Percentiles rank a stretch among this genome's conserved stretches.
Evolutionary conservation across 2,888 invertebrate species (phyloP).

Genomic region (Chrysolina haemoptera): DNA sequence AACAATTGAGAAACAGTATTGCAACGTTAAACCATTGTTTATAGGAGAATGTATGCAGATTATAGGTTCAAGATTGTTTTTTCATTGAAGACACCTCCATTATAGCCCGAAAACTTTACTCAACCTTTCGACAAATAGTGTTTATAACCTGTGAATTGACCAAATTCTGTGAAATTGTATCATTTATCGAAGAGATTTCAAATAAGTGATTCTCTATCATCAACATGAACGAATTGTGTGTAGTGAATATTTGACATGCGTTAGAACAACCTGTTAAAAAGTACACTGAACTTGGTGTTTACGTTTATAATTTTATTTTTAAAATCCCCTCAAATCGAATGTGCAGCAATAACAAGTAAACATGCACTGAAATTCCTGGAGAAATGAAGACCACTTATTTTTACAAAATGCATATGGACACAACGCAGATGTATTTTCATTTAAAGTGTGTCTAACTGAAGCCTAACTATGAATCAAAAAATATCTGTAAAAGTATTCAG

Average conservation of each 20-base stretch:
- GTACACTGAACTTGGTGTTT: conserved; percentile 65
- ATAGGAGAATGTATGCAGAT: conserved; percentile 52
- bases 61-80: conserved; percentile 36
- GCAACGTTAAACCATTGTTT: conserved; percentile 54
- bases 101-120: conserved; percentile 29
- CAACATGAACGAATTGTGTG: conserved; percentile 25
- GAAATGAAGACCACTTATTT: conserved; percentile 20
- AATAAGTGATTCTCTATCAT: conserved; percentile 3
- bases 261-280: conserved; percentile 65
- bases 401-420: conserved; percentile 44
- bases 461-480: conserved; percentile 22
- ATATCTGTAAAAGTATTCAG: neutral
- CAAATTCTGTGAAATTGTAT: conserved; percentile 30
- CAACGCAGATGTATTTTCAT: neutral
- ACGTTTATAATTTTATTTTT: conserved; percentile 45
- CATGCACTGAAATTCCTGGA: conserved; percentile 13
- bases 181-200: neutral
- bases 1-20: conserved; percentile 56
- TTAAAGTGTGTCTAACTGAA: neutral
- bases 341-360: conserved; percentile 24
- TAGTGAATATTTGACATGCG: conserved; percentile 43
- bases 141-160: conserved; percentile 45
- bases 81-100: conserved; percentile 34
- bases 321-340: conserved; percentile 24
- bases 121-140: conserved; percentile 42